A percentile compares a stretch with the other conserved stretches of the same genome.
phyloP scores from a whole-genome alignment of 92 coral and sea anemone species.

The Epizoanthus stellaris region DNA sequence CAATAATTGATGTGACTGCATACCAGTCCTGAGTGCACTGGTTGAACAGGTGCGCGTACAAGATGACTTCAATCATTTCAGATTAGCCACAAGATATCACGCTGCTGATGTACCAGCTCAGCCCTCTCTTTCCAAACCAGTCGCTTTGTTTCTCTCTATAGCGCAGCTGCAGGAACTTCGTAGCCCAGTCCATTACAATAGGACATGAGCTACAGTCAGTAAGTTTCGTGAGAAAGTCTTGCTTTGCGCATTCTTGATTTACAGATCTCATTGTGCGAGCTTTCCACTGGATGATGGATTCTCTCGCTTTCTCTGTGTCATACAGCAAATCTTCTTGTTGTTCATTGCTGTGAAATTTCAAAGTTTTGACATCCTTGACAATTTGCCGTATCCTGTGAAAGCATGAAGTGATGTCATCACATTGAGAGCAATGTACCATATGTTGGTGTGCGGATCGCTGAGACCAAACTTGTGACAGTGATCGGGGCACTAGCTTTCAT shows the following conservation, averaged over 20 bases:
- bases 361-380: constrained; percentile 47
- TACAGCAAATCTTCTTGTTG: constrained; percentile 78
- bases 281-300: constrained; percentile 74
- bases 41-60: constrained; percentile 79
- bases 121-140: constrained; percentile 79
- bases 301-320: constrained; percentile 64
- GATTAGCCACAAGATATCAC: constrained; percentile 54
- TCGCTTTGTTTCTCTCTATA: constrained; percentile 80
- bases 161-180: constrained; percentile 82
- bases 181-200: constrained; percentile 85
- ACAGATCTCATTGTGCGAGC: constrained; percentile 80
- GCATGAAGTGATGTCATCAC: constrained; percentile 65
- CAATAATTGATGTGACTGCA: constrained; percentile 75
- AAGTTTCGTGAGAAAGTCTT: constrained; percentile 61
- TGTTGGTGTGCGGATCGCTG: constrained; percentile 53
- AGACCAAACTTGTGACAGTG: constrained; percentile 52
- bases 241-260: constrained; percentile 77
- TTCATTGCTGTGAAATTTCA: constrained; percentile 70
- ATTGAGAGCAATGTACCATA: constrained; percentile 52
- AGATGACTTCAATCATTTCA: constrained; percentile 59
- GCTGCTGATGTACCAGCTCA: constrained; percentile 80
- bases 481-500: constrained; percentile 63
- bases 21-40: constrained; percentile 84
- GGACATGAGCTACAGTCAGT: constrained; percentile 64
- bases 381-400: constrained; percentile 55